Conservation (phyloP, 2,888 invertebrate species). For the Callimorpha dominula region DNA sequence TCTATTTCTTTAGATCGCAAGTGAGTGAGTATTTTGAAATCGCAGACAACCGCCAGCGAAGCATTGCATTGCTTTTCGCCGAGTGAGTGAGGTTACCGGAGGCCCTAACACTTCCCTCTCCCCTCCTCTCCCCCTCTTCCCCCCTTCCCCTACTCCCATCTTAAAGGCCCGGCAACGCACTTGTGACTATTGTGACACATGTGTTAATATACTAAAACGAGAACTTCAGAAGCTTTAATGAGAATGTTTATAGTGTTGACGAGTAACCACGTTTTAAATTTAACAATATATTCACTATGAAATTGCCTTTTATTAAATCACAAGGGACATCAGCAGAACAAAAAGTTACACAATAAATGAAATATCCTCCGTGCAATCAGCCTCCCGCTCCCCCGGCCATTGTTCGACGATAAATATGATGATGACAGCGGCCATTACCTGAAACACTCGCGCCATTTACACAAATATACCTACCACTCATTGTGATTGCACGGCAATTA, state of each 20-base stretch:
- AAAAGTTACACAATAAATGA: slow-evolving; percentile 21
- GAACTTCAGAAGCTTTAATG: background rate
- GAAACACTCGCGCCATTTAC: slow-evolving; percentile 18
- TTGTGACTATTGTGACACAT: too few species aligned
- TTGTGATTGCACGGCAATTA: slow-evolving; percentile 15
- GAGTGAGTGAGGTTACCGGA: too few species aligned
- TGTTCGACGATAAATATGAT: slow-evolving; percentile 20
- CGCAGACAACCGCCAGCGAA: too few species aligned
- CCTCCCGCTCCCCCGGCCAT: slow-evolving; percentile 3
- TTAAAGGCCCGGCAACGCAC: too few species aligned
- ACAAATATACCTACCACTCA: slow-evolving; percentile 15
- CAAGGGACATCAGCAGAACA: background rate
- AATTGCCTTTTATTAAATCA: slow-evolving; percentile 10
- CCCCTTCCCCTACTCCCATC: too few species aligned
- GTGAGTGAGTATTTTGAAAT: too few species aligned
- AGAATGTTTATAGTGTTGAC: background rate
- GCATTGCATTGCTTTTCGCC: too few species aligned
- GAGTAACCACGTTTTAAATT: background rate
- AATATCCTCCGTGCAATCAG: slow-evolving; percentile 13
- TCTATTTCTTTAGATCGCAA: too few species aligned
- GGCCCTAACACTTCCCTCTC: too few species aligned
- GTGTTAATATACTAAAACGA: too few species aligned
- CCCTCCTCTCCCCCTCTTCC: too few species aligned
- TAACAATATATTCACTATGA: background rate
- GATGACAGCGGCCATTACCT: slow-evolving; percentile 22